phyloP scores from a whole-genome alignment of 2,797 vertebrate species.

The Artibeus lituratus region DNA sequence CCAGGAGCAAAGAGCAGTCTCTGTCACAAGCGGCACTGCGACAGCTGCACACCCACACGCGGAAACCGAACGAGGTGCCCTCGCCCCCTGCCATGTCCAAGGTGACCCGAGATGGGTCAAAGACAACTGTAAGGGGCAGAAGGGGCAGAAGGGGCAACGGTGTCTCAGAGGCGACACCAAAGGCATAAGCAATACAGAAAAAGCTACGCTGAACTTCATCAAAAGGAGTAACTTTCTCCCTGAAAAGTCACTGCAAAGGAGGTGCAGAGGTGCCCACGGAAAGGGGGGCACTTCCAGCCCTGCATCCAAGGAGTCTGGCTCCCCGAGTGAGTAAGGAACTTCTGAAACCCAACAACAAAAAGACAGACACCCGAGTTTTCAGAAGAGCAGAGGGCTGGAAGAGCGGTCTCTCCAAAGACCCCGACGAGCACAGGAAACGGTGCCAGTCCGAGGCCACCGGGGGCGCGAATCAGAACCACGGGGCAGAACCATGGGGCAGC shows the following conservation, averaged over 20 bases:
- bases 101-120: neutral
- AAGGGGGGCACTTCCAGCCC: no score
- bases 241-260: neutral
- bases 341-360: neutral
- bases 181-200: neutral
- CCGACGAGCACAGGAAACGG: neutral
- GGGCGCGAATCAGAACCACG: accelerated
- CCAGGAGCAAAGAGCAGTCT: neutral
- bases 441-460: accelerated
- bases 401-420: neutral
- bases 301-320: neutral
- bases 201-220: neutral
- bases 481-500: accelerated
- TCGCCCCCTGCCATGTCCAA: neutral
- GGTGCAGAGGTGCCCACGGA: neutral
- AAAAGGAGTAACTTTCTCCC: neutral
- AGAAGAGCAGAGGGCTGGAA: neutral
- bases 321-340: neutral
- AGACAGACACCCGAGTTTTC: neutral
- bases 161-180: neutral
- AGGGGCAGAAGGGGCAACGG: neutral
- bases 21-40: neutral
- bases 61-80: neutral
- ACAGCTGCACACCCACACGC: neutral
- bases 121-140: neutral